Percentiles rank a stretch among this genome's conserved stretches.
Conservation (phyloP, 1,140 invertebrate genomes). For the Druon quercuslanigerum region DNA sequence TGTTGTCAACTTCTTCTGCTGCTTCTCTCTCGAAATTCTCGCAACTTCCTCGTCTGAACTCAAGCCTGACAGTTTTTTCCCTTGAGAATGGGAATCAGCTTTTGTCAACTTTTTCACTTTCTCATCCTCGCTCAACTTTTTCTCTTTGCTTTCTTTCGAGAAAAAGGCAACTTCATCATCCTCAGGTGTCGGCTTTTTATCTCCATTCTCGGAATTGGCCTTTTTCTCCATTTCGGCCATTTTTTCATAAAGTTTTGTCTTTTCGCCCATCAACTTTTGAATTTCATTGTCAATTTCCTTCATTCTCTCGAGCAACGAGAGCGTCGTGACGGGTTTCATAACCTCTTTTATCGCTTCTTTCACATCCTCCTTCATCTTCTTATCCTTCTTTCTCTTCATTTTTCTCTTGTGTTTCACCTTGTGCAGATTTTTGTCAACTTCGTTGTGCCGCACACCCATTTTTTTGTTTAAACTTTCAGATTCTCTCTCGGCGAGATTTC, state of each 20-base stretch:
- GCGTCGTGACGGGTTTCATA: constrained; percentile 42
- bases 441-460: background rate
- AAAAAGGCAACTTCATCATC: constrained; percentile 26
- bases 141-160: constrained; percentile 30
- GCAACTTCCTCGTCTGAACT: background rate
- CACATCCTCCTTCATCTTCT: constrained; percentile 45
- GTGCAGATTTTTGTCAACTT: constrained; percentile 27
- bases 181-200: constrained; percentile 31
- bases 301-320: constrained; percentile 66
- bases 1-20: background rate
- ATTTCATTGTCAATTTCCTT: constrained; percentile 71
- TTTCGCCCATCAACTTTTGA: constrained; percentile 68
- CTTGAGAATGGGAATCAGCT: background rate
- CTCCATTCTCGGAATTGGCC: background rate
- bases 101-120: constrained; percentile 5
- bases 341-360: constrained; percentile 42
- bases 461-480: background rate
- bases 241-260: constrained; percentile 52
- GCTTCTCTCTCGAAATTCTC: background rate
- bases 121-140: constrained; percentile 17
- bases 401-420: constrained; percentile 49
- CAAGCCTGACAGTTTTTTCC: background rate
- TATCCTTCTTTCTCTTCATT: constrained; percentile 48
- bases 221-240: constrained; percentile 40
- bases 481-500: no score